Conservation (phyloP, 2,113 vertebrate genomes). For the Sisor rabdophorus region DNA sequence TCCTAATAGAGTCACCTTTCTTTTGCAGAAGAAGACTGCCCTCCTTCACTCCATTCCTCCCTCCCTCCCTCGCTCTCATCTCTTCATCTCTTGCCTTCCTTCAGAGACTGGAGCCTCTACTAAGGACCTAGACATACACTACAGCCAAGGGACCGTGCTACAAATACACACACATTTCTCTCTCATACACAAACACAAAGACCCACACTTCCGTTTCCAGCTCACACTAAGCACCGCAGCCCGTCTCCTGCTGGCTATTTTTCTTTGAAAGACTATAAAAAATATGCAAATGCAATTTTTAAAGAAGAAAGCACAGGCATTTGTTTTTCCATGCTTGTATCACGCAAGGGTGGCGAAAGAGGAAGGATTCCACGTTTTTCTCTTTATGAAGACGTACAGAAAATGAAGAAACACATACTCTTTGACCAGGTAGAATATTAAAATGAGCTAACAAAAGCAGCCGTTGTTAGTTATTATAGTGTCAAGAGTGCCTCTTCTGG, state of each 20-base stretch:
- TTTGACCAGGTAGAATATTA: slow-evolving; percentile 34
- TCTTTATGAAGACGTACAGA: slow-evolving; percentile 28
- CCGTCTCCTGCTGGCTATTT: slow-evolving; percentile 73
- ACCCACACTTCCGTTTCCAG: slow-evolving; percentile 58
- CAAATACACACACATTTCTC: slow-evolving; percentile 27
- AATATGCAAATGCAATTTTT: slow-evolving; percentile 78
- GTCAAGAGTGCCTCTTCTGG: slow-evolving; percentile 10
- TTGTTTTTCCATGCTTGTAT: slow-evolving; percentile 47
- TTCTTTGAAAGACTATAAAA: slow-evolving; percentile 65
- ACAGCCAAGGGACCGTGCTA: slow-evolving; percentile 32
- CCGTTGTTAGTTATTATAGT: background rate
- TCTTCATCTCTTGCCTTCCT: slow-evolving; percentile 52
- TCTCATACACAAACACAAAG: slow-evolving; percentile 26
- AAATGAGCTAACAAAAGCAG: slow-evolving; percentile 9
- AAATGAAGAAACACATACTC: slow-evolving; percentile 4
- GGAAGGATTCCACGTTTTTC: slow-evolving; percentile 30
- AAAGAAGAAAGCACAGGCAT: slow-evolving; percentile 57
- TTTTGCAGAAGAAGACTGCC: slow-evolving; percentile 28
- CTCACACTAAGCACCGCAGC: slow-evolving; percentile 62
- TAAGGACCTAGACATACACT: slow-evolving; percentile 5
- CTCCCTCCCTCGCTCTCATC: background rate
- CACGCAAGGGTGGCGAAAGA: slow-evolving; percentile 2
- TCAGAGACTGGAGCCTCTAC: slow-evolving; percentile 46
- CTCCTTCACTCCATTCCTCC: background rate
- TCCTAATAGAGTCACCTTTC: slow-evolving; percentile 20